Base-by-base conservation (phyloP, 2,113 vertebrate species). In the Cheirogaleus medius region DNA sequence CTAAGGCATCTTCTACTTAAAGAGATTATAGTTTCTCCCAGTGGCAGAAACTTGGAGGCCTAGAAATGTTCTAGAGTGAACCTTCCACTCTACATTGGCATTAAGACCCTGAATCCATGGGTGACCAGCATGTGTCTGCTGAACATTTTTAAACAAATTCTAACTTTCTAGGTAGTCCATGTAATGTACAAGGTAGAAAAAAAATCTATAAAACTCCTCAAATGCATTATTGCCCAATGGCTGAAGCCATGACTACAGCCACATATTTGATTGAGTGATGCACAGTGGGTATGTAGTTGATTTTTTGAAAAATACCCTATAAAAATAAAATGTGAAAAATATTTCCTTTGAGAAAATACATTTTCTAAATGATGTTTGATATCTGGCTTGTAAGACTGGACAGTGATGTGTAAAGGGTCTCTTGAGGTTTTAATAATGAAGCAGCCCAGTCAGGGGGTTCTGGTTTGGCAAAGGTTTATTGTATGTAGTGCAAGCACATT, bases 381-480 rank as follows among this genome's bases (percentile, higher is more conserved):
- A 95, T 89, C 94, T 97, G 47, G 1, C 27, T 76, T 58, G 54
- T 92, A 95, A 96, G 93, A 81, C 9, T 78, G 5, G 34, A 17
- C 58, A 39, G 9, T 68, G 74, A 52, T 92, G 90, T 87, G 15
- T 74, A 21, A n/a, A 68, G 47, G 27, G 23, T 25, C n/a, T 88
- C 95, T 94, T 77, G 87, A 90, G 17, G 77, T 94, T 98, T 97
- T 54, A 34, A 73, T 29, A 58, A 47, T 81, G 66, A 85, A 94
- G 34, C 4, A 8, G 14, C 23, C 20, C 29, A 8, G 80, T 54
- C 60, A 95, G 77, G 27, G 68, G 66, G 54, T 96, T 95, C 82
- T 71, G 96, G 73, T 97, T 98, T 97, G 93, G 39, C 96, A 89
- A 89, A 94, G 63, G 1, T 89, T 92, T 96, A 10, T 83, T 96